Evolutionary conservation across 2,888 invertebrate genomes (phyloP), one percentile per base, ranked within the genome.

Genomic region (Pedicia rivosa): DNA sequence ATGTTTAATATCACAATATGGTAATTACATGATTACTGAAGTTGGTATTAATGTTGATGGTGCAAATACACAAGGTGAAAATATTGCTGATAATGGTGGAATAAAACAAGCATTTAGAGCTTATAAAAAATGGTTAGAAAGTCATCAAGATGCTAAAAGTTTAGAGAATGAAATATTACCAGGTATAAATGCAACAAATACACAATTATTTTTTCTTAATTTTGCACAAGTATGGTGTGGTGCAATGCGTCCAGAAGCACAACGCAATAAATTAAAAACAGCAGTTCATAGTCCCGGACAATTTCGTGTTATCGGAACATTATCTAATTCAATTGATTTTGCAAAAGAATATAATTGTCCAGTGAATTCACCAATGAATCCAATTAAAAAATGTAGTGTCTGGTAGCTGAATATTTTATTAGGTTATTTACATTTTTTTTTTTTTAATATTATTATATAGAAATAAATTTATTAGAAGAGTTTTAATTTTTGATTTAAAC

Each of bases 61-160:
- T 2, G 65, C 76, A 38, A 78, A 76, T 49, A 92, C 92, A 0
- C 79, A 82, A 60, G 72, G 60, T 33, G 94, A 94, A 61, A 94
- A 95, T 53, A 94, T 95, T 50, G 94, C 94, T 0, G 95, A 95
- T 55, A 94, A 94, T 54, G 94, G 94, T 0, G 94, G 94, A 1
- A 71, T 95, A 36, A 88, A 92, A 51, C 87, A 92, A 58, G 83
- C 92, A 0, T 94, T 82, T 47, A 66, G 80, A 54, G 88, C 90
- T 2, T 91, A 88, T 56, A 67, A 78, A 45, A 72, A 74, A 45
- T 88, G 86, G 81, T 62, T 82, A 9, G 55, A 59, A 27, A 56
- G 63, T 10, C 68, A 83, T 50, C 74, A 74, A 1, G 59, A 68
- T 2, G 62, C 59, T 2, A 39, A 42, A 10, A 64, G 59, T 0